Evolutionary conservation across 2,888 invertebrate species (phyloP).

Genomic region (Agrypnus murinus): DNA sequence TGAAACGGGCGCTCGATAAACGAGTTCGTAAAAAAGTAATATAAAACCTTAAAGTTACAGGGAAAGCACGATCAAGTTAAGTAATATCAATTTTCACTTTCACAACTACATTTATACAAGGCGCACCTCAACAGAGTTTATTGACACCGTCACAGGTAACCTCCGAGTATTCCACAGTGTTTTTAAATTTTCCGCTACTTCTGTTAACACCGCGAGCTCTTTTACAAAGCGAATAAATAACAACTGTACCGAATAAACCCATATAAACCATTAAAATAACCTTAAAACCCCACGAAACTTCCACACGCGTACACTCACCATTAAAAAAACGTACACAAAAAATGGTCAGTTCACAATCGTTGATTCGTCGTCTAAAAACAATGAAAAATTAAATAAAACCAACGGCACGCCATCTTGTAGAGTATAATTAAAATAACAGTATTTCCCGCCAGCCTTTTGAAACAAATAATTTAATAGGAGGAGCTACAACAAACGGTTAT

Average conservation of each 20-base stretch:
- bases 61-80: conserved; percentile 35
- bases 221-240: conserved; percentile 33
- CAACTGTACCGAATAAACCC: not conserved
- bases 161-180: conserved; percentile 53
- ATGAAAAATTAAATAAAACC: conserved; percentile 53
- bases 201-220: conserved; percentile 7
- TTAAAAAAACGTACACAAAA: conserved; percentile 58
- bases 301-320: conserved; percentile 51
- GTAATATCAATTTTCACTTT: conserved; percentile 68
- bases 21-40: not conserved
- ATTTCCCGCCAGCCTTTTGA: too few relatives aligned
- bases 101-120: conserved; percentile 67
- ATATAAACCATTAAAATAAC: conserved; percentile 41
- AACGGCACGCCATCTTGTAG: conserved; percentile 47
- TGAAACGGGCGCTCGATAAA: conserved; percentile 14
- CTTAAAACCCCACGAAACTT: conserved; percentile 50
- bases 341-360: conserved; percentile 55
- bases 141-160: conserved; percentile 69
- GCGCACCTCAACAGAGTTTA: conserved; percentile 71
- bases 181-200: conserved; percentile 37
- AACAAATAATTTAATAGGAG: too few relatives aligned
- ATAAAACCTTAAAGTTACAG: not conserved
- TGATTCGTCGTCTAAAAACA: conserved; percentile 52
- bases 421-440: not conserved
- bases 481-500: too few relatives aligned